phyloP scores from a whole-genome alignment of 64 coral and sea anemone species.

The Montipora cactus region DNA sequence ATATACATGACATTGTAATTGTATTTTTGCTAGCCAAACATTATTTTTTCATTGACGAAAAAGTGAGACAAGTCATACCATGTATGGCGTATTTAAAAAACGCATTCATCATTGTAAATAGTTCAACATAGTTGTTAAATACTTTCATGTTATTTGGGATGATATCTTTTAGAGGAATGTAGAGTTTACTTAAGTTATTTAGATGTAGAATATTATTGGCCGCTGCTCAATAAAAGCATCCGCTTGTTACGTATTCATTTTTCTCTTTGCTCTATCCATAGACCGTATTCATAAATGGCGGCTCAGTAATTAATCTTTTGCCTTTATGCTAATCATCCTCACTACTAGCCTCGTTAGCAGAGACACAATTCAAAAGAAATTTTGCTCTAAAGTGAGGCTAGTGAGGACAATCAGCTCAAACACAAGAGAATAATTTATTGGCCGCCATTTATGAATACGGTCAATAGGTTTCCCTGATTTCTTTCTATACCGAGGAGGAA shows the following conservation, averaged over 20 bases:
- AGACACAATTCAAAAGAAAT: no score
- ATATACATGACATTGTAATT: constrained; percentile 26
- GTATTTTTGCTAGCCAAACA: background rate
- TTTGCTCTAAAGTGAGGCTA: no score
- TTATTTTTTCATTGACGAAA: constrained; percentile 29
- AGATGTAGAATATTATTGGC: background rate
- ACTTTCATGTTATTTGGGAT: background rate
- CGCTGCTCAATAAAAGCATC: background rate
- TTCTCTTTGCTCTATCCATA: background rate
- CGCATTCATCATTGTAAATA: constrained; percentile 27
- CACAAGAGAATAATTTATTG: no score
- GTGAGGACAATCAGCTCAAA: no score
- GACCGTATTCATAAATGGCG: no score
- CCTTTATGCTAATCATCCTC: no score
- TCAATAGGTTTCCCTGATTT: no score
- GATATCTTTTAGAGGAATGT: constrained; percentile 2
- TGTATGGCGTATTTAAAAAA: constrained; percentile 54
- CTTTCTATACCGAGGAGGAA: no score
- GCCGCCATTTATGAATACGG: no score
- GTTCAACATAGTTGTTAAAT: constrained; percentile 35
- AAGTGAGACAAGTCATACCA: constrained; percentile 38
- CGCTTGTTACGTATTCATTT: background rate
- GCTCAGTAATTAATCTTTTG: no score
- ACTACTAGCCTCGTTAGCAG: no score
- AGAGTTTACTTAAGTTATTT: constrained; percentile 24